Percentiles rank a stretch among this genome's conserved stretches.
Evolutionary conservation across 2,113 vertebrate genomes (phyloP).

Genomic region (Desmodus rotundus): DNA sequence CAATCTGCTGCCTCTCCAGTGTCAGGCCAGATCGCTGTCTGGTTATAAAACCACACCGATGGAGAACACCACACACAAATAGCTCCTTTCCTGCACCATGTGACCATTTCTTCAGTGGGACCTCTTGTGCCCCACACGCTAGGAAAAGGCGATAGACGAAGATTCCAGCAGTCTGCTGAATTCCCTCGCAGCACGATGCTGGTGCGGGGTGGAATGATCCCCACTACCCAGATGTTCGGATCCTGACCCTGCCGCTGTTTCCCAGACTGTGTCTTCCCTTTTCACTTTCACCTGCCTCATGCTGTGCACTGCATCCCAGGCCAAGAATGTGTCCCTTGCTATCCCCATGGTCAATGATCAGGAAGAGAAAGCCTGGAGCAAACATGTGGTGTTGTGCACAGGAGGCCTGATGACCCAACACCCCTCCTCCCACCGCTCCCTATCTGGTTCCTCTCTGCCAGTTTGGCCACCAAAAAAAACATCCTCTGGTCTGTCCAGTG

Average conservation of each 20-base stretch:
- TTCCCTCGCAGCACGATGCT: fast-evolving
- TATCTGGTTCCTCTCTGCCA: not conserved
- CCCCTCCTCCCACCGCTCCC: not conserved
- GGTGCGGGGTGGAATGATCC: fast-evolving
- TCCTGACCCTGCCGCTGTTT: fast-evolving
- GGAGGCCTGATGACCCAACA: not conserved
- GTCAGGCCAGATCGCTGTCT: not conserved
- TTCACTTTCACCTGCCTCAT: not conserved
- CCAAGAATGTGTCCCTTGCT: not conserved
- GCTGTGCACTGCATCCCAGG: not conserved
- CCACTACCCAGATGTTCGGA: fast-evolving
- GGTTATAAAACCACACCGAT: not conserved
- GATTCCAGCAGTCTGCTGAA: not conserved
- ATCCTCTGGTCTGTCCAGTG: not conserved
- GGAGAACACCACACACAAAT: not conserved
- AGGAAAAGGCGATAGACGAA: not conserved
- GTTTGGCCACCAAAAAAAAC: constrained; percentile 7
- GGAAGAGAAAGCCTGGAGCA: not conserved
- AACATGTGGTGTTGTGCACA: not conserved
- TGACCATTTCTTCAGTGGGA: not conserved
- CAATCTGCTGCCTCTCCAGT: not conserved
- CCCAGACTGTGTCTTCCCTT: fast-evolving
- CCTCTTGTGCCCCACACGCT: not conserved
- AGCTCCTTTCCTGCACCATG: not conserved
- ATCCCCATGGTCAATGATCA: not conserved